phyloP scores from a whole-genome alignment of 2,113 vertebrate species.

The Tetrao urogallus region DNA sequence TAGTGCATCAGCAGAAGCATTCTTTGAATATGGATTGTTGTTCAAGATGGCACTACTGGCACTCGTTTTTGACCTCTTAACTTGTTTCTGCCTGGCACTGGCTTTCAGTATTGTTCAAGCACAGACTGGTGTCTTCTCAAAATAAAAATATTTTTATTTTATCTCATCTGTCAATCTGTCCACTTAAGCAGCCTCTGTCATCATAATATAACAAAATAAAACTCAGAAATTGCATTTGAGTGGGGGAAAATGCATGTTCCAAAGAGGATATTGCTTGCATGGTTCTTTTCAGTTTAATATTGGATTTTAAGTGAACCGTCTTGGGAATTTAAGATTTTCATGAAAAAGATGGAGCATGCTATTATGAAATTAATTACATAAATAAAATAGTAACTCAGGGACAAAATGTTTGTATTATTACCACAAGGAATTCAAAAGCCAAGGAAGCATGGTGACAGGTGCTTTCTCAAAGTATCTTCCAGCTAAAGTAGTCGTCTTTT shows the following conservation, averaged over 20 bases:
- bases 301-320: not conserved
- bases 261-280: not conserved
- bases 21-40: slow-evolving; percentile 8
- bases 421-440: not conserved
- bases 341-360: not conserved
- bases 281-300: not conserved
- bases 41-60: slow-evolving; percentile 12
- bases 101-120: slow-evolving; percentile 9
- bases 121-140: slow-evolving; percentile 43
- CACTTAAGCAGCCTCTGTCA: not conserved
- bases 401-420: not conserved
- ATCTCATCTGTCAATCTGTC: slow-evolving; percentile 24
- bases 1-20: slow-evolving; percentile 27
- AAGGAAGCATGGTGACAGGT: not conserved
- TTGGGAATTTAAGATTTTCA: not conserved
- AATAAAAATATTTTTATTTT: slow-evolving; percentile 59
- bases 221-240: not conserved
- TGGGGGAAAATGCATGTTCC: not conserved
- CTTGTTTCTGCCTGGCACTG: slow-evolving; percentile 46
- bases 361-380: not conserved
- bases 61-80: slow-evolving; percentile 27
- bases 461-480: not conserved
- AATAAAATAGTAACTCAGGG: not conserved
- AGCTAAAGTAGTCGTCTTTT: not conserved
- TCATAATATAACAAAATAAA: not conserved